Evolutionary conservation across 1,140 invertebrate genomes (phyloP).

Genomic region (Portunus trituberculatus): DNA sequence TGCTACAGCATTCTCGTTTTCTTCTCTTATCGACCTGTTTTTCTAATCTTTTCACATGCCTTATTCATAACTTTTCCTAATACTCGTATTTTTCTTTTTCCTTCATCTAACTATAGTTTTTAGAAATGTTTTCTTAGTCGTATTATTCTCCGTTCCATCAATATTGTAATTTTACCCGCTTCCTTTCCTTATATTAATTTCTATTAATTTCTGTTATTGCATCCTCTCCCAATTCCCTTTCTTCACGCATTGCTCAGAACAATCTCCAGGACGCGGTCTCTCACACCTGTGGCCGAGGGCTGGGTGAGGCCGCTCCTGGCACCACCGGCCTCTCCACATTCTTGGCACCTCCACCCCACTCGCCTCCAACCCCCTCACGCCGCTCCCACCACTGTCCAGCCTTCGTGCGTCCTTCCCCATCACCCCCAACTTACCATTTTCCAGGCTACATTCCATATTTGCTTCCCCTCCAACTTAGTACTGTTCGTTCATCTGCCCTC

Average conservation of each 20-base stretch:
- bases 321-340: conserved; percentile 27
- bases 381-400: not conserved
- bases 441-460: not conserved
- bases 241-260: not conserved
- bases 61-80: too few relatives aligned
- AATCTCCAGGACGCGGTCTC: not conserved
- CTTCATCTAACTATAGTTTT: too few relatives aligned
- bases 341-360: conserved; percentile 32
- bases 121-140: too few relatives aligned
- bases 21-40: too few relatives aligned
- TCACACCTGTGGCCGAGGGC: conserved; percentile 9
- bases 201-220: not conserved
- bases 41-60: too few relatives aligned
- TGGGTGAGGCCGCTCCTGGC: conserved; percentile 2
- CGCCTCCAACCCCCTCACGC: not conserved
- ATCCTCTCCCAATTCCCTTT: not conserved
- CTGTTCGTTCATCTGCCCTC: too few relatives aligned
- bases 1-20: too few relatives aligned
- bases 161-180: not conserved
- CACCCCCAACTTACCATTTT: not conserved
- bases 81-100: too few relatives aligned
- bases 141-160: too few relatives aligned
- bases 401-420: not conserved
- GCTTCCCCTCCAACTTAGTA: too few relatives aligned
- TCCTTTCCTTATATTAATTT: not conserved